Percentiles rank a stretch among this genome's conserved stretches.
Evolutionary conservation across 2,888 invertebrate species (phyloP).

Genomic region (Thera britannica): DNA sequence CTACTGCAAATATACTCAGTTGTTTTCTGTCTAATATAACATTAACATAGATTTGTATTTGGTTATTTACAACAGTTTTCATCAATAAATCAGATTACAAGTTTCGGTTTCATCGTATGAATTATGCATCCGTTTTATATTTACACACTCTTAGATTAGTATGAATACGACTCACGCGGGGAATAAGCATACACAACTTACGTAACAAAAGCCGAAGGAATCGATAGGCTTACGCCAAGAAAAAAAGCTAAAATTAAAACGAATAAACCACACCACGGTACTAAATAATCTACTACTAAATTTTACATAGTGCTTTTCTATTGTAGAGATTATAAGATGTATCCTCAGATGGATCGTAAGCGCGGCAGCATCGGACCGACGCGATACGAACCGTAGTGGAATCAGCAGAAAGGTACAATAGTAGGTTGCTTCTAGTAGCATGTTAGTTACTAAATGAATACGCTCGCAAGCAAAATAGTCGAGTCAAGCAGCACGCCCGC

Average conservation of each 20-base stretch:
- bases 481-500: not conserved
- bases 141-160: slow-evolving; percentile 15
- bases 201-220: slow-evolving; percentile 18
- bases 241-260: slow-evolving; percentile 4
- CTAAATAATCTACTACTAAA: slow-evolving; percentile 3
- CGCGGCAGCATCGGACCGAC: not conserved
- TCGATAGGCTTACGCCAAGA: slow-evolving; percentile 23
- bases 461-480: not conserved
- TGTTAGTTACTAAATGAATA: not conserved
- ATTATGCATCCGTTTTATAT: slow-evolving; percentile 9
- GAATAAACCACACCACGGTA: slow-evolving; percentile 13
- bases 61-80: not conserved
- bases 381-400: too few species aligned
- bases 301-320: slow-evolving; percentile 7
- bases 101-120: not conserved
- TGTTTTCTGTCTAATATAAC: not conserved
- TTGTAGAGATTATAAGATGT: not conserved
- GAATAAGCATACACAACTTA: slow-evolving; percentile 13
- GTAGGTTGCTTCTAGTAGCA: not conserved
- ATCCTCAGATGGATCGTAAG: not conserved
- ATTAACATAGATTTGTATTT: not conserved
- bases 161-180: slow-evolving; percentile 6
- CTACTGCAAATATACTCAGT: too few species aligned
- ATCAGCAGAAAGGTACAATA: not conserved
- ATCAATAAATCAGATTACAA: slow-evolving; percentile 9